Base-by-base conservation (phyloP, 1,140 invertebrate species). In the Phortica variegata region DNA sequence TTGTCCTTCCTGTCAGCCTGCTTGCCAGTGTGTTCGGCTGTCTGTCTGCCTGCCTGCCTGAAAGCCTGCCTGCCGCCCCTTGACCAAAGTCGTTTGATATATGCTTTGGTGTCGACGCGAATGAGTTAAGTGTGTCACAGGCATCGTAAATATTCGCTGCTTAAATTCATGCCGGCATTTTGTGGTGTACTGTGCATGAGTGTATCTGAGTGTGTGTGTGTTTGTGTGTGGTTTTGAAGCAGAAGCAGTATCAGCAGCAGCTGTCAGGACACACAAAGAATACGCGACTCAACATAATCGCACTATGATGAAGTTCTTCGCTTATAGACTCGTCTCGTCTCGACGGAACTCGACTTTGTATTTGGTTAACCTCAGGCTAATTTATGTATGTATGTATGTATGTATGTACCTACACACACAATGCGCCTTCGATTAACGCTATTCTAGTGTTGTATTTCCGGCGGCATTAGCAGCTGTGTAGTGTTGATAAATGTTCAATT, bases 101-200 rank as follows among this genome's bases (percentile, higher is more conserved):
- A 68, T 68, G 63, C 63, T 63, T 68, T 60, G 63, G 63, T 68
- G 63, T 68, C 63, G 63, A 68, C 23, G 23, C 5, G 63, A 60
- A 68, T 68, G 63, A 68, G 63, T 68, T 68, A 68, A 68, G 60
- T 68, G 63, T 68, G 63, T 68, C 63, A 68, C 63, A 68, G 63
- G 63, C 63, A 68, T 68, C 63, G 63, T 68, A 68, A 68, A 68
- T 68, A 65, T 68, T 68, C 63, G 56, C 59, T 60, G 62, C 55
- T 56, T 65, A 58, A 54, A 5, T 34, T 34, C 33, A 34, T 34
- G 5, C 12, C 33, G 13, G 13, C 16, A 4, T 10, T 10, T 7
- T 34, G 26, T 34, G 16, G 33, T 10, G 33, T 34, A n/a, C 12
- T 7, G 26, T 6, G 6, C 26, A 31, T 31, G 29, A 31, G 7